Conservation (phyloP, 2,888 invertebrate species). For the Chromoteleia sp. region DNA sequence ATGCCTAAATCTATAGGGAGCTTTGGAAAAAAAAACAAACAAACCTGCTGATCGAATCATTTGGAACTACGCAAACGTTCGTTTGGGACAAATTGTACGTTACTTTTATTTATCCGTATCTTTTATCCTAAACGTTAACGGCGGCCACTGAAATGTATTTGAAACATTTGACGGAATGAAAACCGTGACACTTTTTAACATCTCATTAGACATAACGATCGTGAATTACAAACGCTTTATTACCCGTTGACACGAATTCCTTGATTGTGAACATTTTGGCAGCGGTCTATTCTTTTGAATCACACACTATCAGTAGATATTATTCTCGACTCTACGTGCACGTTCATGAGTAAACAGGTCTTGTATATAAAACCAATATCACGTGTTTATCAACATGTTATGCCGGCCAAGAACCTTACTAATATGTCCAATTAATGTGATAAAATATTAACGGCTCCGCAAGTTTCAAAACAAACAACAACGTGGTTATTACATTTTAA, state of each 20-base stretch:
- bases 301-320: conserved; percentile 36
- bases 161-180: neutral
- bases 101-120: neutral
- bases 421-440: conserved; percentile 15
- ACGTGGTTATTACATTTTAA: neutral
- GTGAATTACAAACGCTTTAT: conserved; percentile 54
- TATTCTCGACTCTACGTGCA: conserved; percentile 41
- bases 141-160: neutral
- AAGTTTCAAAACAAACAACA: neutral
- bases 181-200: conserved; percentile 6
- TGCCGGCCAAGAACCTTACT: conserved; percentile 39
- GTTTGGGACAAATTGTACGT: neutral
- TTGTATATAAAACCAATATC: conserved; percentile 48
- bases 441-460: neutral
- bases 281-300: conserved; percentile 57
- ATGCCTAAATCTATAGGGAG: conserved; percentile 53
- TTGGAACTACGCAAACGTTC: neutral
- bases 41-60: conserved; percentile 29
- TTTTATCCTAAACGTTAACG: neutral
- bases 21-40: conserved; percentile 43
- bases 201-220: neutral
- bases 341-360: conserved; percentile 53
- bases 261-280: conserved; percentile 57
- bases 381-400: conserved; percentile 58
- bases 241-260: conserved; percentile 68